Evolutionary conservation across 1,140 invertebrate genomes (phyloP), one percentile per base, ranked within the genome.

Genomic region (Scylla paramamosain): DNA sequence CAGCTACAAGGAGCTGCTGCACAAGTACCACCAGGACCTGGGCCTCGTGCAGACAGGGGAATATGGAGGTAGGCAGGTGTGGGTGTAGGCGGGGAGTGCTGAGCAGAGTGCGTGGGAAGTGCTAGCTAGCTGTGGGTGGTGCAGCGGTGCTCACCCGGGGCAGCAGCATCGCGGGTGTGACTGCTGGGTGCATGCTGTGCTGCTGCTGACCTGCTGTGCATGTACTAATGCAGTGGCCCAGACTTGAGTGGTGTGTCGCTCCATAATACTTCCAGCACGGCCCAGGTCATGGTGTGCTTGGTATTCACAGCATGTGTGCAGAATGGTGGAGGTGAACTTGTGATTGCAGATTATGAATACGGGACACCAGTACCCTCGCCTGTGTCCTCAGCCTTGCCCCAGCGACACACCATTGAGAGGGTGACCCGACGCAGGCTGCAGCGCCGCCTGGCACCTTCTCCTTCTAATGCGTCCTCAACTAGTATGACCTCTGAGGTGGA

Each of bases 351-450:
- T 92, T 97, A 97, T 96, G 96, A 97, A 96, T 97, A 97, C 96
- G 97, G 97, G 12, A 97, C 97, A 12, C 97, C 97, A 8, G 97
- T 97, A 91, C 97, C 97, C 20, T 97, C 97, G 46, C 95, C 94
- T 14, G 91, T 95, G 31, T 95, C 96, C 20, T 96, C 96, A 28
- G 95, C 96, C 16, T 90, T 93, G 59, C 95, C 86, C 32, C 95
- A 93, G 59, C 39, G 95, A 29, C 92, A 91, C 31, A 95, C 95
- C 25, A 29, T 91, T 14, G 95, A 95, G n/a, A 87, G 92, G 8
- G 91, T 93, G 77, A 95, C 95, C 4, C 84, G 87, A 6, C 92
- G 87, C 59, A 82, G 92, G 14, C 67, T 91, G 46, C 91, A 84
- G 39, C 86, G 77, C 45, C 83, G 91, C 20, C 32, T 95, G 82